These are phyloP conservation scores for Steatocranus sp. DNA, from an alignment of 2,797 vertebrate species.

Conservation along the genomic window DNA sequence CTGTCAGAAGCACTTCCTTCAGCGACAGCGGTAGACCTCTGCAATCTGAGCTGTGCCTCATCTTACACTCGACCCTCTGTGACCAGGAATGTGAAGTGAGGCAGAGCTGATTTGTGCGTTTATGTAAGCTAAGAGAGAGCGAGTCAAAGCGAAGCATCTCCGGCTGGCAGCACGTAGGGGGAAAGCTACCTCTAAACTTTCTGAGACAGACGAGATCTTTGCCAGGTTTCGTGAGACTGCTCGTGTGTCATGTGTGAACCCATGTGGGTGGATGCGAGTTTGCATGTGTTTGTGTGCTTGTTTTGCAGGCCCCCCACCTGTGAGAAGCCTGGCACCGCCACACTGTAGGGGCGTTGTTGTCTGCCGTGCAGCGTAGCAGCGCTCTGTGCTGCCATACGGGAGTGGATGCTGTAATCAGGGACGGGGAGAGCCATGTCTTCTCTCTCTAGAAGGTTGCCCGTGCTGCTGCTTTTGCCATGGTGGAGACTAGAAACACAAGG, in stretches of 20 bases:
- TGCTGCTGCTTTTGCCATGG: slow-evolving; percentile 94
- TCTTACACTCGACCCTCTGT: neutral
- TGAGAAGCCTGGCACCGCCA: slow-evolving; percentile 86
- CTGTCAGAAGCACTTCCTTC: slow-evolving; percentile 9
- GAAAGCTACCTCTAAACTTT: neutral
- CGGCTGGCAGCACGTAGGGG: neutral
- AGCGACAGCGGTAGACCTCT: neutral
- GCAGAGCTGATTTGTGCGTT: neutral
- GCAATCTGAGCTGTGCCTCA: slow-evolving; percentile 4
- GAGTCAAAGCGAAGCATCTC: neutral
- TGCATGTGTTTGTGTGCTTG: neutral
- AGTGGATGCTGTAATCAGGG: slow-evolving; percentile 79
- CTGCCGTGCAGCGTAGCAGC: slow-evolving; percentile 58
- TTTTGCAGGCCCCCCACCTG: slow-evolving; percentile 75
- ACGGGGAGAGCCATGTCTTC: slow-evolving; percentile 80
- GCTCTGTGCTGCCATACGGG: slow-evolving; percentile 76
- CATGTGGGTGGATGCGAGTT: neutral
- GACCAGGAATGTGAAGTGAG: neutral
- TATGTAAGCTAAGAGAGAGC: slow-evolving; percentile 2
- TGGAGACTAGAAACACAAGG: slow-evolving; percentile 77
- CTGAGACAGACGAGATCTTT: neutral
- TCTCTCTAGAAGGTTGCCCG: slow-evolving; percentile 92
- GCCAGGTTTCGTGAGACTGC: neutral
- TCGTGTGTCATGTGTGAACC: neutral
- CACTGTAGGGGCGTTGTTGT: slow-evolving; percentile 89